These are phyloP conservation scores for Corythoichthys intestinalis DNA, from an alignment of 2,113 vertebrate genomes.

Conservation along the genomic window DNA sequence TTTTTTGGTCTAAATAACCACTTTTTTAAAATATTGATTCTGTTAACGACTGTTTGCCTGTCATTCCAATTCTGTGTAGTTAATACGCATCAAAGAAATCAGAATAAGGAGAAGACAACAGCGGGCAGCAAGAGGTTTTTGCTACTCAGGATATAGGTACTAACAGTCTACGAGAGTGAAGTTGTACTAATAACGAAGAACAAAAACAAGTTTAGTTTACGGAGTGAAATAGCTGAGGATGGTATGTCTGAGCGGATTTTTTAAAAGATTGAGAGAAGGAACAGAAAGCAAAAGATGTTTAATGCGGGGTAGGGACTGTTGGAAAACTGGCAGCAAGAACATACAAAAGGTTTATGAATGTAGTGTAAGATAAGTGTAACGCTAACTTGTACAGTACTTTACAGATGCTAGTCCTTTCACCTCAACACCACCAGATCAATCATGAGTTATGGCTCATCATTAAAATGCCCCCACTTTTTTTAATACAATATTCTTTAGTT, in stretches of 20 bases:
- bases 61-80: not conserved
- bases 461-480: slow-evolving; percentile 18
- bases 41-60: slow-evolving; percentile 2
- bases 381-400: slow-evolving; percentile 42
- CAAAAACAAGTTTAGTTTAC: slow-evolving; percentile 55
- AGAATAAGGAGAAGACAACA: slow-evolving; percentile 3
- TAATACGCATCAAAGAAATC: slow-evolving; percentile 1
- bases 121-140: slow-evolving; percentile 1
- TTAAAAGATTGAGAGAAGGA: slow-evolving; percentile 18
- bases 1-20: slow-evolving; percentile 13
- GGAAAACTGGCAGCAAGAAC: slow-evolving; percentile 28
- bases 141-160: slow-evolving; percentile 27
- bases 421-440: not conserved
- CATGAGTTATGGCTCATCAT: not conserved
- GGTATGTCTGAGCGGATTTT: slow-evolving; percentile 1
- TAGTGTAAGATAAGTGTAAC: slow-evolving; percentile 51
- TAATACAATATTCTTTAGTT: not conserved
- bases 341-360: slow-evolving; percentile 47
- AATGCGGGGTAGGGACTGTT: slow-evolving; percentile 6
- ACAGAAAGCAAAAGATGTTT: slow-evolving; percentile 18
- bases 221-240: slow-evolving; percentile 23
- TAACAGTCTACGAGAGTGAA: slow-evolving; percentile 32
- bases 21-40: slow-evolving; percentile 12
- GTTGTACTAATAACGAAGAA: slow-evolving; percentile 30
- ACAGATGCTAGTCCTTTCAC: slow-evolving; percentile 12